Evolutionary conservation across 2,113 vertebrate genomes (phyloP).

Genomic region (Centropus bengalensis): DNA sequence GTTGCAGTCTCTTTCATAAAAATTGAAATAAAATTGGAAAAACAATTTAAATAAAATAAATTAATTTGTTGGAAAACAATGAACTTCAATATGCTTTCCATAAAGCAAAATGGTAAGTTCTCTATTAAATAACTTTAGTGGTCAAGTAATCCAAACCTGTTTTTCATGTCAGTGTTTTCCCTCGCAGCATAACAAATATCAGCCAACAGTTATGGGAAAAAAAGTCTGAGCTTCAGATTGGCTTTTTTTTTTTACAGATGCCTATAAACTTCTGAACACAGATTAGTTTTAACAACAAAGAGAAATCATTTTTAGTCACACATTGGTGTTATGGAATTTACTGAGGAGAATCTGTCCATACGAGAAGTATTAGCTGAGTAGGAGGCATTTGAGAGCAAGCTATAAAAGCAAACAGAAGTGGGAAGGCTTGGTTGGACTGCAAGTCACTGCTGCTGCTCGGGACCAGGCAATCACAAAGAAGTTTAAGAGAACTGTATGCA

Average conservation of each 20-base stretch:
- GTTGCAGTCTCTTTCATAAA: not conserved
- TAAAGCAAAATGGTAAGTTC: not conserved
- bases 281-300: not conserved
- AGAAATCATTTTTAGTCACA: not conserved
- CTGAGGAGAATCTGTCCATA: not conserved
- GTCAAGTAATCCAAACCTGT: not conserved
- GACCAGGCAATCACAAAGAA: not conserved
- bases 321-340: not conserved
- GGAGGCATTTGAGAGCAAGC: not conserved
- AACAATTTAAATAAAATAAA: not conserved
- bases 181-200: not conserved
- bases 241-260: not conserved
- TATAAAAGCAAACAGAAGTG: not conserved
- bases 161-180: not conserved
- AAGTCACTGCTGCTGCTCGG: not conserved
- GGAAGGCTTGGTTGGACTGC: not conserved
- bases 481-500: not conserved
- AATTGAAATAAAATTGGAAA: not conserved
- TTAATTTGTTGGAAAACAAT: not conserved
- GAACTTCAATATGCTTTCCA: not conserved
- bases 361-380: not conserved
- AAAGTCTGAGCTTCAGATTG: not conserved
- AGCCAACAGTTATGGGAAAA: not conserved
- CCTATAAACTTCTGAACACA: not conserved
- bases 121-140: not conserved